Percentiles rank a stretch among this genome's conserved stretches.
These are phyloP conservation scores for Probosciger aterrimus DNA, from an alignment of 2,113 vertebrate species.

Conservation along the genomic window DNA sequence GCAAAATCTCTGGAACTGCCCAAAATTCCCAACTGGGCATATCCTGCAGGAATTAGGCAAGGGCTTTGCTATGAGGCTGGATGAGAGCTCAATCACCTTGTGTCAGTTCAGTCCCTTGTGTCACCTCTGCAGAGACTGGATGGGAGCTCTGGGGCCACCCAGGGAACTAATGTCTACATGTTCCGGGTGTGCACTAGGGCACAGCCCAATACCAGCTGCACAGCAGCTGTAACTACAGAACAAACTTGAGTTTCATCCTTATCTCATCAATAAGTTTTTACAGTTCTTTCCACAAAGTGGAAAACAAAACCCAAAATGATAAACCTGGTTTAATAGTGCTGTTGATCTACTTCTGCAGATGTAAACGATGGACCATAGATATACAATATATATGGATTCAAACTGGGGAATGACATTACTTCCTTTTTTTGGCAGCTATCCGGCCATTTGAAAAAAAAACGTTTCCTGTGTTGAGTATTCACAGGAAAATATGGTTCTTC, in stretches of 20 bases:
- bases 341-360: background rate
- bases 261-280: background rate
- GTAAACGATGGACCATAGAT: background rate
- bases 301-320: background rate
- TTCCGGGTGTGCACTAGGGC: too few relatives aligned
- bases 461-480: background rate
- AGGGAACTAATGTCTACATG: background rate
- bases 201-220: background rate
- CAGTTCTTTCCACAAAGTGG: background rate
- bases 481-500: background rate
- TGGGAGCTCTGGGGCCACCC: background rate
- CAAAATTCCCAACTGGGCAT: background rate
- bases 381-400: background rate
- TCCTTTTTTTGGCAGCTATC: background rate
- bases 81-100: background rate
- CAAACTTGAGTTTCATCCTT: background rate
- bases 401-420: background rate
- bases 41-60: background rate
- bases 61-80: background rate
- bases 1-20: background rate
- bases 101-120: background rate
- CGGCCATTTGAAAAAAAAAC: background rate
- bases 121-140: background rate
- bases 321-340: background rate
- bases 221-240: background rate